A percentile compares a stretch with the other conserved stretches of the same genome.
Evolutionary conservation across 2,797 vertebrate genomes (phyloP).

Genomic region (Thunnus albacares): DNA sequence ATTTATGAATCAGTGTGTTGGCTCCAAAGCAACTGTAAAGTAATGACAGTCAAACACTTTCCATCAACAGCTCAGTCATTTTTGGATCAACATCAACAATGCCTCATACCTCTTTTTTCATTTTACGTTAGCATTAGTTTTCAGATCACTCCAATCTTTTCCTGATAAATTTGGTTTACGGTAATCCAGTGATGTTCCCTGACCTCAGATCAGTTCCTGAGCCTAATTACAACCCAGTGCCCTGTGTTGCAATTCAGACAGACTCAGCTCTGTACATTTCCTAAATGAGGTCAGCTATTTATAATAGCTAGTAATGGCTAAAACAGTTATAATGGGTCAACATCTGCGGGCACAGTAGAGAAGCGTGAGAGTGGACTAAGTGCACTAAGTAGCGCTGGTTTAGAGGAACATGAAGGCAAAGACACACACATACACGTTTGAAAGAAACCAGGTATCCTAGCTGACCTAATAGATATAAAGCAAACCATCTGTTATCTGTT

Average conservation of each 20-base stretch:
- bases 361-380: conserved; percentile 23
- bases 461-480: conserved; percentile 13
- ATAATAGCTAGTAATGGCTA: conserved; percentile 58
- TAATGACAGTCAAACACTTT: conserved; percentile 10
- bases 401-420: conserved; percentile 13
- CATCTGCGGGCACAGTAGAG: conserved; percentile 30
- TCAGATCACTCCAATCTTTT: too few species aligned
- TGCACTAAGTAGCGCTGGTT: conserved; percentile 13
- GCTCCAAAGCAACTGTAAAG: background rate
- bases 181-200: background rate
- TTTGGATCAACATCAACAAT: background rate
- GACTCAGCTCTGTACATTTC: conserved; percentile 26
- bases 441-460: conserved; percentile 17
- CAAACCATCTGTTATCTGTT: conserved; percentile 11
- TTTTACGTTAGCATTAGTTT: too few species aligned
- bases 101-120: background rate
- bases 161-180: background rate
- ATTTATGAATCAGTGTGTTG: background rate
- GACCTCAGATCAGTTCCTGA: conserved; percentile 23
- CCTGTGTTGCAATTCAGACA: conserved; percentile 25
- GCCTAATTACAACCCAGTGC: conserved; percentile 24
- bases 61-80: conserved; percentile 5
- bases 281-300: conserved; percentile 60
- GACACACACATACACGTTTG: background rate
- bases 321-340: conserved; percentile 54